Percentiles rank a stretch among this genome's conserved stretches.
Conservation (phyloP, 2,797 vertebrate species). For the Botia almorhae region DNA sequence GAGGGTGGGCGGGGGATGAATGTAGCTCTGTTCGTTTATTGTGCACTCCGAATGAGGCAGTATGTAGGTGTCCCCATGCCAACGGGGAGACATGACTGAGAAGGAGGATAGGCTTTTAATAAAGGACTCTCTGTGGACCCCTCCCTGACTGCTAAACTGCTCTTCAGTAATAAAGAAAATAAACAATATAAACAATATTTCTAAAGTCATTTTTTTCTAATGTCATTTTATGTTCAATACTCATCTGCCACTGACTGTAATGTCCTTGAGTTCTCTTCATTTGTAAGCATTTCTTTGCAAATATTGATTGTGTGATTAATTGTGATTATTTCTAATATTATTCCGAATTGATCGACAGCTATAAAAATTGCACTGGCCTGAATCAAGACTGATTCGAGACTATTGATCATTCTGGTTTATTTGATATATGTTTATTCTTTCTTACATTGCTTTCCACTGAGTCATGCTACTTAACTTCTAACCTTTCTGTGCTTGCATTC, state of each 20-base stretch:
- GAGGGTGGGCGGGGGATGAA: slow-evolving; percentile 24
- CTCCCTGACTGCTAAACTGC: background rate
- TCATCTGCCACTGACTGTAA: background rate
- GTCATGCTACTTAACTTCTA: background rate
- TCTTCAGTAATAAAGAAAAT: no score
- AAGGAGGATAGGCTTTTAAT: slow-evolving; percentile 55
- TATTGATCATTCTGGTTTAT: slow-evolving; percentile 2
- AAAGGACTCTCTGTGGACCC: slow-evolving; percentile 38
- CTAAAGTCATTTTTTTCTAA: background rate
- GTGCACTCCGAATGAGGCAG: slow-evolving; percentile 61
- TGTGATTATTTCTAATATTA: background rate
- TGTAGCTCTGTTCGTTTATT: slow-evolving; percentile 61
- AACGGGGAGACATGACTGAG: slow-evolving; percentile 61
- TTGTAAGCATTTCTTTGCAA: background rate
- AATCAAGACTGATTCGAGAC: background rate
- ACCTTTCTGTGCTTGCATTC: slow-evolving; percentile 21
- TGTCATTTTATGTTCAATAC: background rate
- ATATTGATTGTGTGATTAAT: background rate
- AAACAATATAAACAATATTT: background rate
- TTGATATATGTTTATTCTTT: background rate
- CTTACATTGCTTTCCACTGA: background rate
- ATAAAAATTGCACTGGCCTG: background rate
- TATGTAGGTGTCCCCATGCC: slow-evolving; percentile 73
- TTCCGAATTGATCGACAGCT: background rate
- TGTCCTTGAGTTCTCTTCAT: background rate